phyloP scores from a whole-genome alignment of 1,140 invertebrate species.

The Idris sp. region DNA sequence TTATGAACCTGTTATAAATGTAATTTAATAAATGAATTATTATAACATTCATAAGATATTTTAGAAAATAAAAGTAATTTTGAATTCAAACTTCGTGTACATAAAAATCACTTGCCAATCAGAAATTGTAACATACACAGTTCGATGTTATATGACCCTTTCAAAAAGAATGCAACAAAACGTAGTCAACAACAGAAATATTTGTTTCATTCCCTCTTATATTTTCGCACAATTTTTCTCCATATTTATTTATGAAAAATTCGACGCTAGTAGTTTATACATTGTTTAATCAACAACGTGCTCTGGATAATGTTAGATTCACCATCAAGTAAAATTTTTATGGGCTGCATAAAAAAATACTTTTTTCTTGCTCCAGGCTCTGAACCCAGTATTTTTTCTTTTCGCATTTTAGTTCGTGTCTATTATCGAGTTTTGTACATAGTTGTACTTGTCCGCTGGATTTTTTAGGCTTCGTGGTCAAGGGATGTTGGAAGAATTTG shows the following conservation, averaged over 20 bases:
- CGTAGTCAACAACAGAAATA: conserved; percentile 18
- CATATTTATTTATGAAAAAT: conserved; percentile 22
- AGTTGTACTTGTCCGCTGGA: conserved; percentile 36
- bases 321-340: no score
- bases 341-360: no score
- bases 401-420: no score
- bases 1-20: no score
- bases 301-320: no score
- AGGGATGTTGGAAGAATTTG: conserved; percentile 54
- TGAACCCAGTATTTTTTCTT: no score
- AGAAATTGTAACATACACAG: background rate
- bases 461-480: conserved; percentile 70
- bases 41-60: background rate
- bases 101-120: background rate
- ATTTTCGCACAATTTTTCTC: conserved; percentile 12
- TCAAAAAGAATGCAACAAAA: conserved; percentile 19
- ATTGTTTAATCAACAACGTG: no score
- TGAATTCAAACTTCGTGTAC: background rate
- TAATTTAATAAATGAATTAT: no score
- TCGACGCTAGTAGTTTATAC: no score
- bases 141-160: background rate
- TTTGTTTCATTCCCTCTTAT: conserved; percentile 24
- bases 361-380: no score
- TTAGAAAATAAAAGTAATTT: background rate
- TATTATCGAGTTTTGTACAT: conserved; percentile 45